Conservation (phyloP, 92 coral and sea anemone genomes). For the Bergia puertoricense region DNA sequence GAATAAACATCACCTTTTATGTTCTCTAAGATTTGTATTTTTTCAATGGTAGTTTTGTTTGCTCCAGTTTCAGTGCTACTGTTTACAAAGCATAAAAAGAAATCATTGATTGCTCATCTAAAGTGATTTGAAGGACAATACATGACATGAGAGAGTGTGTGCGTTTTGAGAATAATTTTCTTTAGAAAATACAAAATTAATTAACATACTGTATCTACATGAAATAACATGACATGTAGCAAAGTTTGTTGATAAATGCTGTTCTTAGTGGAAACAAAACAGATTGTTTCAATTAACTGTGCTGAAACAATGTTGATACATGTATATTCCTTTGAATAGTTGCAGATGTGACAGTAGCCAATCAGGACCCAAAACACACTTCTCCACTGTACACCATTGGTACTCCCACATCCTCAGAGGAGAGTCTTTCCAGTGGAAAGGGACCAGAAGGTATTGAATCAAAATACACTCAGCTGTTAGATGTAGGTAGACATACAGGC, state of each 20-base stretch:
- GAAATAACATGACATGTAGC: no score
- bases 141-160: no score
- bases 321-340: background rate
- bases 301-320: background rate
- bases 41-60: no score
- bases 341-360: background rate
- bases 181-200: no score
- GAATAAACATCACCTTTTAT: no score
- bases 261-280: background rate
- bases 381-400: constrained; percentile 41
- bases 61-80: no score
- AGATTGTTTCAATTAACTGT: background rate
- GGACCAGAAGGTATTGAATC: background rate
- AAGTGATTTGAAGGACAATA: no score
- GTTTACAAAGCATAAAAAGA: no score
- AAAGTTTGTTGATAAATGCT: background rate
- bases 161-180: no score
- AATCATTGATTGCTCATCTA: no score
- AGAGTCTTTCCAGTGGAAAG: constrained; percentile 3
- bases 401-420: constrained; percentile 40
- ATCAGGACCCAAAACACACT: background rate
- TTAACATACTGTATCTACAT: no score
- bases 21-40: no score
- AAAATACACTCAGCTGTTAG: background rate
- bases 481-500: background rate